Evolutionary conservation across 1,140 invertebrate species (phyloP).

Genomic region (Agrilus planipennis): DNA sequence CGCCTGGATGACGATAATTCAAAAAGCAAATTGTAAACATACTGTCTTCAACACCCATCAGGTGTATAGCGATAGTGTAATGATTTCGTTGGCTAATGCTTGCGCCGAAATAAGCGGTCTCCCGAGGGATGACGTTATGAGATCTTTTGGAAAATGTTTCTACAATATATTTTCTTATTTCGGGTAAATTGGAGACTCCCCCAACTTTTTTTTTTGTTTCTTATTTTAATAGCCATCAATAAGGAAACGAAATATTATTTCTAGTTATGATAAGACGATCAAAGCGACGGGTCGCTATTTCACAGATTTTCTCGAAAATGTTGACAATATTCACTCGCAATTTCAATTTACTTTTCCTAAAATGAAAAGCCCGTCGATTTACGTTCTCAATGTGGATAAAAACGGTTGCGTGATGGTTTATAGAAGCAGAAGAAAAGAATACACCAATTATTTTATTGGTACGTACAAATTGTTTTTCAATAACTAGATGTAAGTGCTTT

Average conservation of each 20-base stretch:
- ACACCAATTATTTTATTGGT: constrained; percentile 76
- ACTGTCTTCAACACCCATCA: constrained; percentile 69
- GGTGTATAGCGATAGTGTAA: constrained; percentile 68
- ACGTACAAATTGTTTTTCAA: constrained; percentile 8
- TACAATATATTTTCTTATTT: constrained; percentile 74
- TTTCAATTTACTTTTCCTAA: constrained; percentile 81
- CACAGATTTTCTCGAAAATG: constrained; percentile 77
- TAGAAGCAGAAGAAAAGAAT: constrained; percentile 61
- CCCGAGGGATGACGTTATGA: constrained; percentile 62
- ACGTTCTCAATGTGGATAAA: constrained; percentile 63
- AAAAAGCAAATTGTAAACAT: constrained; percentile 53
- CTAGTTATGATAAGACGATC: constrained; percentile 68
- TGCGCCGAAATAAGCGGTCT: constrained; percentile 34
- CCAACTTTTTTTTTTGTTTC: neutral
- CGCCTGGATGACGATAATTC: constrained; percentile 61
- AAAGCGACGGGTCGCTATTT: constrained; percentile 78
- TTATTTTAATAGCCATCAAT: constrained; percentile 1
- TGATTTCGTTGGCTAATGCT: constrained; percentile 60
- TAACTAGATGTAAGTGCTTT: constrained; percentile 14
- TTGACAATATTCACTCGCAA: constrained; percentile 81
- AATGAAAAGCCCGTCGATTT: constrained; percentile 87
- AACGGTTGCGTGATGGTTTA: constrained; percentile 72
- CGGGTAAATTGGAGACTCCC: constrained; percentile 42
- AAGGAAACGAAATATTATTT: too few relatives aligned
- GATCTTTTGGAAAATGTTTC: constrained; percentile 81